Conservation (phyloP, 2,113 vertebrate species). For the Microcebus griseorufus region DNA sequence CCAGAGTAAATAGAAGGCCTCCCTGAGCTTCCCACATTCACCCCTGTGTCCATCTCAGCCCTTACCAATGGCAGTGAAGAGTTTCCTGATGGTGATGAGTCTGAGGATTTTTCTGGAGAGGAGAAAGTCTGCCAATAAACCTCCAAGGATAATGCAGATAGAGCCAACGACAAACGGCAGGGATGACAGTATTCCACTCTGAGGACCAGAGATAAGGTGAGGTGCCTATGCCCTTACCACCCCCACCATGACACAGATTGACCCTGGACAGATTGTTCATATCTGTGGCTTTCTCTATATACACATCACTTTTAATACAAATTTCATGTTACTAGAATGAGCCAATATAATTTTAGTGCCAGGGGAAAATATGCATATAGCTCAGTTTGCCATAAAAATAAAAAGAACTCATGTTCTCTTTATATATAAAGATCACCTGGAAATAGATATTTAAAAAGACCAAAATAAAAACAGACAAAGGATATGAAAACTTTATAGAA, state of each 20-base stretch:
- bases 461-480: background rate
- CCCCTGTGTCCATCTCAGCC: accelerated
- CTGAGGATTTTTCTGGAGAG: constrained; percentile 84
- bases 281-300: background rate
- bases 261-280: accelerated
- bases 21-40: background rate
- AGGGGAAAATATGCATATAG: background rate
- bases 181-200: constrained; percentile 69
- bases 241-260: accelerated
- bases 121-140: constrained; percentile 86
- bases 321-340: background rate
- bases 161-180: constrained; percentile 75
- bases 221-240: accelerated
- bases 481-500: background rate
- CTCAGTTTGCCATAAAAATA: background rate
- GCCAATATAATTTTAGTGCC: background rate
- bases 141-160: constrained; percentile 77
- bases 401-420: background rate
- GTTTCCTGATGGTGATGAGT: constrained; percentile 85
- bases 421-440: background rate
- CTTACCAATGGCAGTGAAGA: constrained; percentile 88
- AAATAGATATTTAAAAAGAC: background rate
- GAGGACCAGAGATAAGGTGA: background rate
- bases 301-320: background rate
- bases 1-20: background rate